Percentiles rank a stretch among this genome's conserved stretches.
phyloP scores from a whole-genome alignment of 2,888 invertebrate species.

The Meteorus colon region DNA sequence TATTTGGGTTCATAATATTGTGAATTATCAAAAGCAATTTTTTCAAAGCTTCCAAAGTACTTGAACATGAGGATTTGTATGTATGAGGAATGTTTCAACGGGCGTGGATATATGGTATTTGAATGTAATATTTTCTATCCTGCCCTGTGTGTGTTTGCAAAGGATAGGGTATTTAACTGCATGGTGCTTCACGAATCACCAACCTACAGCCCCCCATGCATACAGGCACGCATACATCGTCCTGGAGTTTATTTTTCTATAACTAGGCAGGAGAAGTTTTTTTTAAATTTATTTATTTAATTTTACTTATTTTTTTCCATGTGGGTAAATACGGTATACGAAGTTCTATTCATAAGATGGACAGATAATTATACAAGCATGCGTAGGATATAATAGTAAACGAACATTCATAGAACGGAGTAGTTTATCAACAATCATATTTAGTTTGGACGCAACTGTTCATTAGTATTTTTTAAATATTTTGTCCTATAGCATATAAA shows the following conservation, averaged over 20 bases:
- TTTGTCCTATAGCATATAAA: too few relatives aligned
- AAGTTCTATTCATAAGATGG: neutral
- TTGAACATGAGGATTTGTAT: too few relatives aligned
- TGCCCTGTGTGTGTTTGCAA: constrained; percentile 4
- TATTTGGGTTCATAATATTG: constrained; percentile 22
- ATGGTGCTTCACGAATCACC: constrained; percentile 55
- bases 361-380: neutral
- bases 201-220: constrained; percentile 69
- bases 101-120: constrained; percentile 12
- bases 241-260: constrained; percentile 35
- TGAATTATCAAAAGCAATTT: constrained; percentile 49
- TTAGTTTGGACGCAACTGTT: too few relatives aligned
- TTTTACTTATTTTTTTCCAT: neutral
- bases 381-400: neutral
- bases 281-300: too few relatives aligned
- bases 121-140: constrained; percentile 56
- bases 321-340: neutral
- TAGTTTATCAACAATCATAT: too few relatives aligned
- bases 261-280: constrained; percentile 21
- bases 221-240: constrained; percentile 59
- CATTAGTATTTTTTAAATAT: too few relatives aligned
- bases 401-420: too few relatives aligned
- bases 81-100: neutral
- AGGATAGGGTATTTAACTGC: constrained; percentile 52
- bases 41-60: constrained; percentile 45